Evolutionary conservation across 1,140 invertebrate genomes (phyloP).

Genomic region (Pseudomyrmex flavicornis): DNA sequence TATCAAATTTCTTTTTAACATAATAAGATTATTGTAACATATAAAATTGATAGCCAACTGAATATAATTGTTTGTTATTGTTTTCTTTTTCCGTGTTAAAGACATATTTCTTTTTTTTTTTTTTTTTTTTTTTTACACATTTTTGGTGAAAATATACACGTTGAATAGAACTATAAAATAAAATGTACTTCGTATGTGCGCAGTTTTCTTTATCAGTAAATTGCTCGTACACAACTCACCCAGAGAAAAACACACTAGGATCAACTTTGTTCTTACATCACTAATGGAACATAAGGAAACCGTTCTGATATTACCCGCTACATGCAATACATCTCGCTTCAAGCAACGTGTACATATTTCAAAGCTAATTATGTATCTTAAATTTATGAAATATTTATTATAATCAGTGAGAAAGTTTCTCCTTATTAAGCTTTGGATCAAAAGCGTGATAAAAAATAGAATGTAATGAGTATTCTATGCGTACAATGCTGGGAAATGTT

Average conservation of each 20-base stretch:
- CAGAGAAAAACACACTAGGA: slow-evolving; percentile 15
- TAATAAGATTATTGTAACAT: not conserved
- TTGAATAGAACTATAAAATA: slow-evolving; percentile 17
- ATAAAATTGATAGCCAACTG: too few species aligned
- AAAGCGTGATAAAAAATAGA: slow-evolving; percentile 41
- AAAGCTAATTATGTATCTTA: slow-evolving; percentile 54
- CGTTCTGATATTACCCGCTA: slow-evolving; percentile 47
- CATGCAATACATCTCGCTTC: slow-evolving; percentile 69
- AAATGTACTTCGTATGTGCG: slow-evolving; percentile 6
- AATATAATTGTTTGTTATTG: too few species aligned
- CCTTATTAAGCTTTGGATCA: slow-evolving; percentile 47
- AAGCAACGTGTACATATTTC: slow-evolving; percentile 55
- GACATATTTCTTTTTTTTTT: too few species aligned
- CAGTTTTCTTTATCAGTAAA: not conserved
- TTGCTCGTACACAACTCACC: slow-evolving; percentile 17
- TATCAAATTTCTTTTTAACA: slow-evolving; percentile 7
- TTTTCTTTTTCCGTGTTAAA: too few species aligned
- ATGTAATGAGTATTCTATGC: not conserved
- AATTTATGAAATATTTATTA: slow-evolving; percentile 68
- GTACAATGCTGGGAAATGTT: too few species aligned
- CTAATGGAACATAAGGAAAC: slow-evolving; percentile 67
- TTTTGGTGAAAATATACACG: not conserved
- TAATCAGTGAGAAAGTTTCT: slow-evolving; percentile 35
- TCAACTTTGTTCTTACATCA: slow-evolving; percentile 39
- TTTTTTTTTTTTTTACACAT: not conserved